Base-by-base conservation (phyloP, 1,140 invertebrate genomes). In the Trigoniulus corallinus region DNA sequence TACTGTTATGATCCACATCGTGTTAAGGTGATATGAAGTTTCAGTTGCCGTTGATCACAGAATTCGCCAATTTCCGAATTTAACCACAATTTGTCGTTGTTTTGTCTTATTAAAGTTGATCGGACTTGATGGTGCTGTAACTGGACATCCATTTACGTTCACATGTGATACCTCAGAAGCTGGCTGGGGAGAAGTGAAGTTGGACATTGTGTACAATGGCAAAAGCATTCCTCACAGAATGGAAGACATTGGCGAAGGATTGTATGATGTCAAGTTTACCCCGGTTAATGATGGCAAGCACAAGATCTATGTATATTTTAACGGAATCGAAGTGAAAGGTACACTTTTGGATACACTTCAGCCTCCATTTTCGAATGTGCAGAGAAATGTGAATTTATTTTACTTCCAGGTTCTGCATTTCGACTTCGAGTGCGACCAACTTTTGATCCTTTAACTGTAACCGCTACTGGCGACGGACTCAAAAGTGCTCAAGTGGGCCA, bases 1-100 rank as follows among this genome's bases (percentile, higher is more conserved):
- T 88, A 93, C 62, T 93, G 98, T 0, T 98, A 93, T 59, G 93
- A 98, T 68, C 85, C 93, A 0, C 81, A 87, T 54, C 83, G 86
- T 15, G 81, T 95, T 15, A 79, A 82, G 52, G 80, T 89, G 47
- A 34, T 34, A 34, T n/a, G n/a, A n/a, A n/a, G n/a, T n/a, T n/a
- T n/a, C n/a, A n/a, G n/a, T n/a, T n/a, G n/a, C n/a, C n/a, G n/a
- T n/a, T n/a, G n/a, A n/a, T n/a, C n/a, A n/a, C n/a, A n/a, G n/a
- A n/a, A n/a, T n/a, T n/a, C n/a, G n/a, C n/a, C n/a, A n/a, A n/a
- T n/a, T n/a, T n/a, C n/a, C n/a, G n/a, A n/a, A n/a, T n/a, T n/a
- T n/a, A n/a, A n/a, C n/a, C n/a, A n/a, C n/a, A n/a, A n/a, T n/a
- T n/a, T n/a, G n/a, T n/a, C n/a, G n/a, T n/a, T n/a, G n/a, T n/a